Conservation (phyloP, 2,797 vertebrate species). For the Falco naumanni region DNA sequence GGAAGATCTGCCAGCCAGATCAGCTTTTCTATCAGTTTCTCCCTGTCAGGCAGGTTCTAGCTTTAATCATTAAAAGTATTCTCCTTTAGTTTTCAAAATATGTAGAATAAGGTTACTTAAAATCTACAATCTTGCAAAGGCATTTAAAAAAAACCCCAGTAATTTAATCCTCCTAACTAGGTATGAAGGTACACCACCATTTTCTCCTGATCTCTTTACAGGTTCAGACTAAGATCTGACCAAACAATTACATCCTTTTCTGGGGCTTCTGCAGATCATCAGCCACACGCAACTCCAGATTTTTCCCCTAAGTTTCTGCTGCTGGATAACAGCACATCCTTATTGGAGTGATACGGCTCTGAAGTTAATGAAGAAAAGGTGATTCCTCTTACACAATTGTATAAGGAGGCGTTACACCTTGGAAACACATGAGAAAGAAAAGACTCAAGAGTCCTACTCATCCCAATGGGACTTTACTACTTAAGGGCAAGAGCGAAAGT, state of each 20-base stretch:
- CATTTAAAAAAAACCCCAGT: background rate
- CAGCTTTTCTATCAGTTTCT: background rate
- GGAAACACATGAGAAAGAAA: background rate
- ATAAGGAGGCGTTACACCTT: background rate
- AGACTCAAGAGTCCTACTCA: background rate
- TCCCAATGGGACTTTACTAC: background rate
- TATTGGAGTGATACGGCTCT: background rate
- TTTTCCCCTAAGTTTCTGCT: background rate
- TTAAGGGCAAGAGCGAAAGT: background rate
- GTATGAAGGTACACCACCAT: background rate
- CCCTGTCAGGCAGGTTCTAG: background rate
- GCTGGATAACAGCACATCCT: background rate
- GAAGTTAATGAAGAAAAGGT: background rate
- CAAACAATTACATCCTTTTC: background rate
- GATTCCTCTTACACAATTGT: background rate
- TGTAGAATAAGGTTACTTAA: background rate
- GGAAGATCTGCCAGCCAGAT: background rate
- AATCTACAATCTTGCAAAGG: background rate
- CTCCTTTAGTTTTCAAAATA: background rate
- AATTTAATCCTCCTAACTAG: background rate
- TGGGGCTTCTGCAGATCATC: background rate
- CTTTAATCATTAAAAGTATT: background rate
- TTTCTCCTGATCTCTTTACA: background rate
- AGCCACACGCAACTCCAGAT: background rate
- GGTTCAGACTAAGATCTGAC: background rate